phyloP scores from a whole-genome alignment of 2,888 invertebrate species.

The Capitulum mitella region DNA sequence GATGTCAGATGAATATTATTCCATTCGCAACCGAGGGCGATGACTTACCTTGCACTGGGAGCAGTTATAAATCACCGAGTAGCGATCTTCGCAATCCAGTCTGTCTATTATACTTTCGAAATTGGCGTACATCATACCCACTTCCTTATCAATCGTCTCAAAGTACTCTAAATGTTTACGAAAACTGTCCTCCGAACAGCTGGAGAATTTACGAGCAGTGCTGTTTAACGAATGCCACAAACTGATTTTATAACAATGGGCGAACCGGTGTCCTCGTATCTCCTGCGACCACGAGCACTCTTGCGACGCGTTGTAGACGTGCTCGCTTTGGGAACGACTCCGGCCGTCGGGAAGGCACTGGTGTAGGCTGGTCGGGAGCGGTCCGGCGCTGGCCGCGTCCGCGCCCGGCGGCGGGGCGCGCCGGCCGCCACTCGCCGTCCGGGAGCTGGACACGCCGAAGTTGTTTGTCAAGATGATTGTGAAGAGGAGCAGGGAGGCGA shows the following conservation, averaged over 20 bases:
- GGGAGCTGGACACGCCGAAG: not conserved
- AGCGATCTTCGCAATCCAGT: not conserved
- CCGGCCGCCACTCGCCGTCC: not conserved
- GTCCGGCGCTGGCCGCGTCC: not conserved
- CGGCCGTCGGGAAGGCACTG: not conserved
- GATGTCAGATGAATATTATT: too few species aligned
- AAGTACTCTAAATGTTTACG: not conserved
- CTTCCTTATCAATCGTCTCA: not conserved
- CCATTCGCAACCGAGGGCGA: too few species aligned
- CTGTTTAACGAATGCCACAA: not conserved
- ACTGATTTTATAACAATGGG: not conserved
- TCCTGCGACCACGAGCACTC: not conserved
- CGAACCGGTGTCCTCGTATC: not conserved
- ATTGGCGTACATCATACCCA: not conserved
- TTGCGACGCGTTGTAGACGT: not conserved
- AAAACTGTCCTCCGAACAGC: not conserved
- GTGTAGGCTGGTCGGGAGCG: not conserved
- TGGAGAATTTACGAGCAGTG: not conserved
- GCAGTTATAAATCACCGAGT: slow-evolving; percentile 11
- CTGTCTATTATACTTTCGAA: not conserved
- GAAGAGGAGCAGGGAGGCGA: slow-evolving; percentile 35
- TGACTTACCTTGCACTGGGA: slow-evolving; percentile 3
- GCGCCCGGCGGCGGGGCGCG: not conserved
- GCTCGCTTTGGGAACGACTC: not conserved
- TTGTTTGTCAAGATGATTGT: slow-evolving; percentile 30